Conservation (phyloP, 2,113 vertebrate species). For the Bucco capensis region DNA sequence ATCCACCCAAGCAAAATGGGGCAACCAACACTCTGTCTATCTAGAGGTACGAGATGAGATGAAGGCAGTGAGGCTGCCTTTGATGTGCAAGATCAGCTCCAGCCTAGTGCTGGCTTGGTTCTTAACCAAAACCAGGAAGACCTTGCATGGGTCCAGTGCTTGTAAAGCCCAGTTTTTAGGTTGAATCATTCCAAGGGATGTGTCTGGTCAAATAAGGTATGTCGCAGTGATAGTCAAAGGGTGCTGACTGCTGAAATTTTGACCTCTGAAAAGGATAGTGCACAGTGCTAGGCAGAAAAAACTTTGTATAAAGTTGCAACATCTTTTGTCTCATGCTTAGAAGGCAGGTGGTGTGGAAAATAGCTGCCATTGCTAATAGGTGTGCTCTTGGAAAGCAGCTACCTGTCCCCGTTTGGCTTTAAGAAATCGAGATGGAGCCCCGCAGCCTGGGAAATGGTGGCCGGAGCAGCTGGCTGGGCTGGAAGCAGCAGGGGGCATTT, state of each 20-base stretch:
- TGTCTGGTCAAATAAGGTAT: fast-evolving
- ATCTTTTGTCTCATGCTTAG: fast-evolving
- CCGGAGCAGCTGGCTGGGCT: no score
- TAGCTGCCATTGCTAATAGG: fast-evolving
- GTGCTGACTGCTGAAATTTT: not conserved
- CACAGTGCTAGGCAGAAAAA: fast-evolving
- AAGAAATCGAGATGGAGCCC: not conserved
- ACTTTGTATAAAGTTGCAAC: fast-evolving
- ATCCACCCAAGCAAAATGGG: fast-evolving
- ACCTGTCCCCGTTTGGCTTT: fast-evolving
- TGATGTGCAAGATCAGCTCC: not conserved
- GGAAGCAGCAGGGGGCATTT: not conserved
- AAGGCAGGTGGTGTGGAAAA: not conserved
- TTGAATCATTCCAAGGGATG: fast-evolving
- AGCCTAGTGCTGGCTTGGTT: fast-evolving
- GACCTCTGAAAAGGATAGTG: fast-evolving
- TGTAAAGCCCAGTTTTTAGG: fast-evolving
- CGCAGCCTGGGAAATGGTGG: not conserved
- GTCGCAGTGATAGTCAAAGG: fast-evolving
- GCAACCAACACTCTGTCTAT: fast-evolving
- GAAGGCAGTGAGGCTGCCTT: fast-evolving
- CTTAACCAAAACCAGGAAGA: no score
- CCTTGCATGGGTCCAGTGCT: fast-evolving
- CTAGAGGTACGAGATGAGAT: fast-evolving
- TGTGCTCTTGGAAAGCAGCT: not conserved